These are phyloP conservation scores for Pyrgus malvae DNA, from an alignment of 2,888 invertebrate species.

Conservation along the genomic window DNA sequence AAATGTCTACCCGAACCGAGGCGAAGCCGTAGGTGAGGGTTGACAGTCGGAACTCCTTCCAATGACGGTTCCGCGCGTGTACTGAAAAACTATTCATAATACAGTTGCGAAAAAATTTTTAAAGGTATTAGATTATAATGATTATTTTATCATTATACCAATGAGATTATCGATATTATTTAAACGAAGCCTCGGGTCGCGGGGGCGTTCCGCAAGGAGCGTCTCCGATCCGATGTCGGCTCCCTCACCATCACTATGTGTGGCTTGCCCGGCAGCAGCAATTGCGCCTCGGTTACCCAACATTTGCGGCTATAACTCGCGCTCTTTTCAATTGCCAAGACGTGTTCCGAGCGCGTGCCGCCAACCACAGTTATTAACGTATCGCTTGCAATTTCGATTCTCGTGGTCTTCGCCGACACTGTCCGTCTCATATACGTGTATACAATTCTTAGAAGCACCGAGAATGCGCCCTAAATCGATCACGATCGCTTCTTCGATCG, in stretches of 20 bases:
- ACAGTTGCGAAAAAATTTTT: too few relatives aligned
- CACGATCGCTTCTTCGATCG: slow-evolving; percentile 41
- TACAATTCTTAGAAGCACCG: slow-evolving; percentile 15
- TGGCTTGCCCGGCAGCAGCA: slow-evolving; percentile 66
- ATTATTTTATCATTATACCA: too few relatives aligned
- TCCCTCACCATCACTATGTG: slow-evolving; percentile 41
- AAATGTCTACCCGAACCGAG: too few relatives aligned
- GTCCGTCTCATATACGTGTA: slow-evolving; percentile 36
- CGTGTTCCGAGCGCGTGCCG: slow-evolving; percentile 70
- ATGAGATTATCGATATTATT: not conserved
- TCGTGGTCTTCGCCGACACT: slow-evolving; percentile 35
- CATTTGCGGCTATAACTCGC: slow-evolving; percentile 70
- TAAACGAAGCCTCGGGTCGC: slow-evolving; percentile 5
- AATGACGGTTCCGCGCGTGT: too few relatives aligned
- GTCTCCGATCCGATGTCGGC: not conserved
- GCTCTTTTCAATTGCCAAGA: slow-evolving; percentile 72
- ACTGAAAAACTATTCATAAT: too few relatives aligned
- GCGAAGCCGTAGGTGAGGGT: too few relatives aligned
- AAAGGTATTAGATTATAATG: too few relatives aligned
- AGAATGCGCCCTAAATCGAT: slow-evolving; percentile 39
- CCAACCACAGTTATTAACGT: slow-evolving; percentile 56
- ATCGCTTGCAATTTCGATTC: slow-evolving; percentile 59
- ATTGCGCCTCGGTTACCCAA: slow-evolving; percentile 62
- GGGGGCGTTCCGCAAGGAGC: slow-evolving; percentile 26
- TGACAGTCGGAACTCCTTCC: too few relatives aligned